These are phyloP conservation scores for Euzetes globulus DNA, from an alignment of 2,888 invertebrate species.

Conservation along the genomic window DNA sequence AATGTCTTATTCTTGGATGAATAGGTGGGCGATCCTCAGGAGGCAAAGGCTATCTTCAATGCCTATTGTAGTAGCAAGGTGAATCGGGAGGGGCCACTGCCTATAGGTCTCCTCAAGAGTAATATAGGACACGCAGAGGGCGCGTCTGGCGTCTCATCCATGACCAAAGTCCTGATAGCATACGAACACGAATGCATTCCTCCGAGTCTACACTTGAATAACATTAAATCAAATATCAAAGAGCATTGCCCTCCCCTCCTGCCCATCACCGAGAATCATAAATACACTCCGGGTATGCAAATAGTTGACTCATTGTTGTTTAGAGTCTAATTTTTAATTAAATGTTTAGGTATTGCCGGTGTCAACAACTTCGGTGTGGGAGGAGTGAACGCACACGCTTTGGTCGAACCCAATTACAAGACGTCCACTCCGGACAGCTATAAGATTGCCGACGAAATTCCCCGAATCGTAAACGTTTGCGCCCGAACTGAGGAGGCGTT, in stretches of 20 bases:
- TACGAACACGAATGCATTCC: conserved; percentile 51
- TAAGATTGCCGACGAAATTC: conserved; percentile 25
- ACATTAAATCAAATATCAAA: conserved; percentile 51
- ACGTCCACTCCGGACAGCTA: not conserved
- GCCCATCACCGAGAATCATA: conserved; percentile 2
- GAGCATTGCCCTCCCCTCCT: conserved; percentile 3
- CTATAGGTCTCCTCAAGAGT: conserved; percentile 95
- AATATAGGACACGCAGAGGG: conserved; percentile 98
- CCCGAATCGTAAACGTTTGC: conserved; percentile 27
- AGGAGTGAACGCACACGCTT: conserved; percentile 31
- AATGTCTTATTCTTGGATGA: conserved; percentile 45
- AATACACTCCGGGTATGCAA: conserved; percentile 28
- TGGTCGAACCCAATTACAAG: conserved; percentile 31
- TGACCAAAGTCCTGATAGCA: conserved; percentile 48
- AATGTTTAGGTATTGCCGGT: conserved; percentile 29
- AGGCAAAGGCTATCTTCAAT: conserved; percentile 49
- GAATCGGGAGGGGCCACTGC: conserved; percentile 52
- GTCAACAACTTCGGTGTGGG: conserved; percentile 34
- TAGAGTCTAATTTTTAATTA: no score
- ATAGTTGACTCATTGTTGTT: no score
- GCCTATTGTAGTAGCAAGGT: conserved; percentile 53
- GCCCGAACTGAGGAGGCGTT: conserved; percentile 31
- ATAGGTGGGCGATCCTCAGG: conserved; percentile 51
- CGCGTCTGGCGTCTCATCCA: conserved; percentile 36
- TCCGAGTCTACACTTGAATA: conserved; percentile 51